Evolutionary conservation across 2,888 invertebrate genomes (phyloP).

Genomic region (Nesidiocoris tenuis): DNA sequence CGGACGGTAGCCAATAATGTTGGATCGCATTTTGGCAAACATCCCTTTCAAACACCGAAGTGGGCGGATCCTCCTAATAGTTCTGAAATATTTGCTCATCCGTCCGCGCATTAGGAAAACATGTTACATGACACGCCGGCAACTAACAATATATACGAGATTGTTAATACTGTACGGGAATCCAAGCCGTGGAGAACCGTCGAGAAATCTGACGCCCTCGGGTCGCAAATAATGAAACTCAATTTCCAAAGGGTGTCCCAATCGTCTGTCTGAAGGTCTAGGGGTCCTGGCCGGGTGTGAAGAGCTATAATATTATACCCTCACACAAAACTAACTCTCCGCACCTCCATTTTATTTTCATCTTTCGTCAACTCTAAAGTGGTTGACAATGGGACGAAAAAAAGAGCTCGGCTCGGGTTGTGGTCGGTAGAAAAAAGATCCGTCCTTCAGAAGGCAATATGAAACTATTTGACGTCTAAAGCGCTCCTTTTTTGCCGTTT

Average conservation of each 20-base stretch:
- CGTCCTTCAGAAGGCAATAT: slow-evolving; percentile 17
- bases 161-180: no score
- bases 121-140: slow-evolving; percentile 9
- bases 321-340: neutral
- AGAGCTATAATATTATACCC: neutral
- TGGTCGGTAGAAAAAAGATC: neutral
- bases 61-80: slow-evolving; percentile 18
- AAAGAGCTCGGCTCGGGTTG: neutral
- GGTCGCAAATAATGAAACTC: slow-evolving; percentile 28
- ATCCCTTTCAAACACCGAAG: slow-evolving; percentile 9
- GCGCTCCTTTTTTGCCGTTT: slow-evolving; percentile 10
- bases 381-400: slow-evolving; percentile 23
- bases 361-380: slow-evolving; percentile 25
- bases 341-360: neutral
- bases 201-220: slow-evolving; percentile 23
- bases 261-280: neutral
- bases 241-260: neutral
- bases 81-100: slow-evolving; percentile 19
- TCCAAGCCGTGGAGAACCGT: neutral
- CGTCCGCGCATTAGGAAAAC: slow-evolving; percentile 30
- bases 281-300: neutral
- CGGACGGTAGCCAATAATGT: neutral
- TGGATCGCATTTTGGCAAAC: slow-evolving; percentile 22
- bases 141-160: neutral
- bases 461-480: slow-evolving; percentile 36